Evolutionary conservation across 2,113 vertebrate genomes (phyloP).

Genomic region (Chionis minor): DNA sequence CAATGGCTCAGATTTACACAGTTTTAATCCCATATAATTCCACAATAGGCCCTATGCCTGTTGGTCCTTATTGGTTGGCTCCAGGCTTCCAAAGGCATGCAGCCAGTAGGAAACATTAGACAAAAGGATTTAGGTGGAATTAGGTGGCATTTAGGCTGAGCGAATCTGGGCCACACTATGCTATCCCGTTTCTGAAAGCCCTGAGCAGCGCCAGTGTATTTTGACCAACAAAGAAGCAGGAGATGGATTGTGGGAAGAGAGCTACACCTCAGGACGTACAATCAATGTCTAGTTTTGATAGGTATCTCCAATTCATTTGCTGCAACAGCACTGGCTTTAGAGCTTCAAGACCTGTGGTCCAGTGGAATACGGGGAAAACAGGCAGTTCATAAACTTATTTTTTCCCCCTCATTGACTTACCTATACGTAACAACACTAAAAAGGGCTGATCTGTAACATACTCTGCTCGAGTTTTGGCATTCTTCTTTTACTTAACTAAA

Average conservation of each 20-base stretch:
- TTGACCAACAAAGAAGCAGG: background rate
- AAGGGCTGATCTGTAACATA: background rate
- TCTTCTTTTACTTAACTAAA: background rate
- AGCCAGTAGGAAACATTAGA: slow-evolving; percentile 47
- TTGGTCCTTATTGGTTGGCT: slow-evolving; percentile 14
- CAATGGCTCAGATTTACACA: slow-evolving; percentile 13
- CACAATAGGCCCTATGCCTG: background rate
- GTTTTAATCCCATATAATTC: slow-evolving; percentile 48
- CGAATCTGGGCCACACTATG: background rate
- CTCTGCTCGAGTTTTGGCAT: fast-evolving
- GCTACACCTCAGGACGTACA: fast-evolving
- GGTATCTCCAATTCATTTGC: background rate
- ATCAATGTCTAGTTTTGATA: background rate
- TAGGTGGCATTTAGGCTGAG: slow-evolving; percentile 7
- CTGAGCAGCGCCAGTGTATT: background rate
- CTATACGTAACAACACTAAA: background rate
- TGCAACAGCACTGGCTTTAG: background rate
- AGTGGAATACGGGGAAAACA: background rate
- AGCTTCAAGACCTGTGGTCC: background rate
- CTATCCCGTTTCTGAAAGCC: background rate
- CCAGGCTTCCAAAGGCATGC: background rate
- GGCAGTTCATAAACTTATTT: background rate
- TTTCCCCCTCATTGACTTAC: background rate
- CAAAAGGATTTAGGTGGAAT: slow-evolving; percentile 41
- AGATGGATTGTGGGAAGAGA: background rate